phyloP scores from a whole-genome alignment of 2,888 invertebrate species.

The Drosophila dives region DNA sequence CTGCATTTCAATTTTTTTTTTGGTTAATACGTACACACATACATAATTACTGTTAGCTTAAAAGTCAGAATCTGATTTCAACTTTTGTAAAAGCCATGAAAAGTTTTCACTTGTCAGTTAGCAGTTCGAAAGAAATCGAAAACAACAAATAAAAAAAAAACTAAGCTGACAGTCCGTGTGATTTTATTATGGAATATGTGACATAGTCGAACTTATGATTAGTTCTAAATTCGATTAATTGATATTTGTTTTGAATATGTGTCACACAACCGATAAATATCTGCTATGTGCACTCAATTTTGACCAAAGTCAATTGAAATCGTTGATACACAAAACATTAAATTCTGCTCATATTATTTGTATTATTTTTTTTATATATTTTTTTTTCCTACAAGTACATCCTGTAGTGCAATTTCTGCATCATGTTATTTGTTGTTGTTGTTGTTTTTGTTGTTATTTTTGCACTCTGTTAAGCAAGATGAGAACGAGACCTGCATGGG shows the following conservation, averaged over 20 bases:
- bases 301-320: conserved; percentile 62
- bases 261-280: conserved; percentile 17
- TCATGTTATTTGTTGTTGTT: conserved; percentile 39
- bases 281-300: conserved; percentile 28
- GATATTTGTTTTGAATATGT: not conserved
- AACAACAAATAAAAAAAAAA: not conserved
- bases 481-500: conserved; percentile 5
- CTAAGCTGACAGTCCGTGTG: not conserved
- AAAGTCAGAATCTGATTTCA: conserved; percentile 16
- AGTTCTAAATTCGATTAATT: not conserved
- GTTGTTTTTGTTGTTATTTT: not conserved
- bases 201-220: not conserved
- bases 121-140: conserved; percentile 5
- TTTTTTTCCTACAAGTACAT: conserved; percentile 33
- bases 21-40: not conserved
- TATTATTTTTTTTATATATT: not conserved
- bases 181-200: conserved; percentile 1
- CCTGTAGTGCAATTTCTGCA: conserved; percentile 47
- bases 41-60: conserved; percentile 12
- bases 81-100: conserved; percentile 19
- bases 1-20: not conserved
- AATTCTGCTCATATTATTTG: conserved; percentile 21
- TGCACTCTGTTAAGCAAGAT: conserved; percentile 28
- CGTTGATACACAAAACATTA: conserved; percentile 59
- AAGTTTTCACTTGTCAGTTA: conserved; percentile 14